These are phyloP conservation scores for Megaceryle torquata DNA, from an alignment of 2,113 vertebrate species.

Conservation along the genomic window DNA sequence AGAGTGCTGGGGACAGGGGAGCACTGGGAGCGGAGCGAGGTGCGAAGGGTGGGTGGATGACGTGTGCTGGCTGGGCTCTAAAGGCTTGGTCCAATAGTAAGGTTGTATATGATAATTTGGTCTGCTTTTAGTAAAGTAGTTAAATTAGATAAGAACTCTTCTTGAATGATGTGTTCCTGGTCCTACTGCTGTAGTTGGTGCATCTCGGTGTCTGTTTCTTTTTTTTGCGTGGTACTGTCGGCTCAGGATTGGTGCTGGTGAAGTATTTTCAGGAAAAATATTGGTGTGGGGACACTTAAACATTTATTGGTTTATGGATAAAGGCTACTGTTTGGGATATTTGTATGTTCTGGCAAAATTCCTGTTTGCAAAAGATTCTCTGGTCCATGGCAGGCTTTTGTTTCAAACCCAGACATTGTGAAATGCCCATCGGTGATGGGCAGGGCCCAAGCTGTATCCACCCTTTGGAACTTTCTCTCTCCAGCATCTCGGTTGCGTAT, in stretches of 20 bases:
- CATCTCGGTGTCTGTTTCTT: background rate
- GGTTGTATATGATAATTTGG: background rate
- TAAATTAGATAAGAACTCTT: background rate
- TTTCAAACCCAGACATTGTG: background rate
- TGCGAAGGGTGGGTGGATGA: background rate
- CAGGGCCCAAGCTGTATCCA: accelerated
- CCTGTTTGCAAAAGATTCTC: background rate
- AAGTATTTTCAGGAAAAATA: background rate
- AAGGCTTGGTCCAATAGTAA: background rate
- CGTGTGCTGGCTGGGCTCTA: background rate
- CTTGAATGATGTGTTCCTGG: background rate
- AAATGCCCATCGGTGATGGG: background rate
- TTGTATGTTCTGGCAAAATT: background rate
- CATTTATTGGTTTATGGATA: background rate
- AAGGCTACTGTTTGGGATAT: background rate
- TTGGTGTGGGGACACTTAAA: background rate
- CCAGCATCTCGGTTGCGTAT: background rate
- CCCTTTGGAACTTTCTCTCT: background rate
- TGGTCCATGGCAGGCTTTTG: accelerated
- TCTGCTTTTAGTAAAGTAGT: background rate
- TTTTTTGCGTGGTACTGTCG: accelerated
- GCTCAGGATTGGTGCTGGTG: background rate
- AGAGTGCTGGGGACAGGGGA: background rate
- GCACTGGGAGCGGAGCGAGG: accelerated
- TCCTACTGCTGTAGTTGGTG: background rate